Evolutionary conservation across 2,797 vertebrate genomes (phyloP).

Genomic region (Acanthurus lineatus): DNA sequence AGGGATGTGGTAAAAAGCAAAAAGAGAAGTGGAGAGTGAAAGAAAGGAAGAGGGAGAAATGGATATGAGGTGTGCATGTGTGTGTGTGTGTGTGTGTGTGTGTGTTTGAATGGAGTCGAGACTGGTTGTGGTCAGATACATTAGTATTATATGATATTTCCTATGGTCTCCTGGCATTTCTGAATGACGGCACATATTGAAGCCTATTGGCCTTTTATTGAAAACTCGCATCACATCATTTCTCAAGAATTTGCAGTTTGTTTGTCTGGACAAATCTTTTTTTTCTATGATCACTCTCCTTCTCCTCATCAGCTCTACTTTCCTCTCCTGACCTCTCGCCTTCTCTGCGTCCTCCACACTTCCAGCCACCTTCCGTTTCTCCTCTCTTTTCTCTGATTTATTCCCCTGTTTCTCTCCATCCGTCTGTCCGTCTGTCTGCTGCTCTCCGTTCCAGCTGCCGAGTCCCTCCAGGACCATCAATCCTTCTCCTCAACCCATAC

Average conservation of each 20-base stretch:
- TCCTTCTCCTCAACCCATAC: slow-evolving; percentile 77
- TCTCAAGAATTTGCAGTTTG: slow-evolving; percentile 77
- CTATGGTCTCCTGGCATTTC: slow-evolving; percentile 81
- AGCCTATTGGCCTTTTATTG: slow-evolving; percentile 75
- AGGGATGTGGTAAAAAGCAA: slow-evolving; percentile 70
- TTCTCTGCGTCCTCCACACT: slow-evolving; percentile 57
- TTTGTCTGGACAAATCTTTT: slow-evolving; percentile 69
- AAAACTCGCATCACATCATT: slow-evolving; percentile 82
- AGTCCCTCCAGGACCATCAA: slow-evolving; percentile 81
- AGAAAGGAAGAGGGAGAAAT: slow-evolving; percentile 46
- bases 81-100: slow-evolving; percentile 41
- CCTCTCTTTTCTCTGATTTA: slow-evolving; percentile 76
- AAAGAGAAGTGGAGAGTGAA: slow-evolving; percentile 59
- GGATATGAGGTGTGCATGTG: slow-evolving; percentile 53
- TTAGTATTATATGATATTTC: slow-evolving; percentile 87
- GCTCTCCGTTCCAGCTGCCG: slow-evolving; percentile 78
- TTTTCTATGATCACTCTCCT: slow-evolving; percentile 46
- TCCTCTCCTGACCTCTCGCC: slow-evolving; percentile 36
- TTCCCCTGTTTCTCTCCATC: slow-evolving; percentile 74
- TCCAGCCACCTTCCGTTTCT: slow-evolving; percentile 65
- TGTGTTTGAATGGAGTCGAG: slow-evolving; percentile 62
- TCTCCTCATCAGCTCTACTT: slow-evolving; percentile 34
- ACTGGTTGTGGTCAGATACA: slow-evolving; percentile 83
- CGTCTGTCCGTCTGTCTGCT: slow-evolving; percentile 73
- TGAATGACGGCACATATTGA: slow-evolving; percentile 79